Evolutionary conservation across 2,113 vertebrate genomes (phyloP).

Genomic region (Stomatorhinus ivindoensis): DNA sequence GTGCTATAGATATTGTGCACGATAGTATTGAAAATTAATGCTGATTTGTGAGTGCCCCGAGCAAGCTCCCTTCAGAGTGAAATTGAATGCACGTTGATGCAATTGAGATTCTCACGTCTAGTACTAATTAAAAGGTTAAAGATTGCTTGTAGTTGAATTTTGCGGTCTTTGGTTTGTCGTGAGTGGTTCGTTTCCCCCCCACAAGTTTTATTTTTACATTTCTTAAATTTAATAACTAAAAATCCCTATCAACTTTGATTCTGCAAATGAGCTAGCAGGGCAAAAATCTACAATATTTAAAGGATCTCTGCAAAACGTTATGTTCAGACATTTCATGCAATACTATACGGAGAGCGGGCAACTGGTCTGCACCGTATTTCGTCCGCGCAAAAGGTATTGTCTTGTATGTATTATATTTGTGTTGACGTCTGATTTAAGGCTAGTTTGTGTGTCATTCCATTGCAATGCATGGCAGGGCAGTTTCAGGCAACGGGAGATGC

Average conservation of each 20-base stretch:
- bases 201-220: background rate
- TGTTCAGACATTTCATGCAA: background rate
- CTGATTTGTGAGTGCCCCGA: background rate
- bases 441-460: background rate
- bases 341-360: background rate
- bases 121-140: slow-evolving; percentile 7
- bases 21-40: background rate
- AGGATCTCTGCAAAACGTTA: background rate
- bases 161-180: background rate
- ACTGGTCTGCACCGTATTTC: background rate
- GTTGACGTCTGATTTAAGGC: background rate
- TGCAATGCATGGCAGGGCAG: background rate
- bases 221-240: background rate
- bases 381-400: background rate
- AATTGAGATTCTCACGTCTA: background rate
- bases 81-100: slow-evolving; percentile 19
- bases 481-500: background rate
- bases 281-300: no score
- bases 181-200: background rate
- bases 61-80: background rate
- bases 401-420: background rate
- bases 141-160: background rate
- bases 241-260: no score
- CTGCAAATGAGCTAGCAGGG: no score
- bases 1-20: background rate